Percentiles rank a stretch among this genome's conserved stretches.
Evolutionary conservation across 23 tunicate species (phyloP).

Genomic region (Halocynthia aurantium): DNA sequence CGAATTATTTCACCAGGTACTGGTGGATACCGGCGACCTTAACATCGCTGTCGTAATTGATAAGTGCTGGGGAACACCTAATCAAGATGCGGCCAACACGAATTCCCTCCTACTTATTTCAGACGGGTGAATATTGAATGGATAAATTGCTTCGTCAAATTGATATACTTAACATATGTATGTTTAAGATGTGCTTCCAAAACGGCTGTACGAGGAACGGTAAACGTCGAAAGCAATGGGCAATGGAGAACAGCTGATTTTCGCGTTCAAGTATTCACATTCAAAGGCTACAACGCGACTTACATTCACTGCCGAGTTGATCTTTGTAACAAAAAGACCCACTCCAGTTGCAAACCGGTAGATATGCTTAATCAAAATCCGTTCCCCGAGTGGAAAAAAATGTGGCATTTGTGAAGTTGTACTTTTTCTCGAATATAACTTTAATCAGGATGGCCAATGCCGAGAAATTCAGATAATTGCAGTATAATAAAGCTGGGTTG

Average conservation of each 20-base stretch:
- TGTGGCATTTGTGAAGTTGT: too few species aligned
- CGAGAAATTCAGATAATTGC: too few species aligned
- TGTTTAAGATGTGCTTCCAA: slow-evolving; percentile 2
- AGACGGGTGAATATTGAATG: background rate
- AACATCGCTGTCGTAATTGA: background rate
- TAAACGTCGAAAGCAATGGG: slow-evolving; percentile 12
- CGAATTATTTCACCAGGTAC: background rate
- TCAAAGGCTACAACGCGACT: background rate
- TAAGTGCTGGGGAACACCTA: slow-evolving; percentile 12
- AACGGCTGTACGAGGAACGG: background rate
- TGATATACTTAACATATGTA: background rate
- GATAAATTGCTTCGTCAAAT: background rate
- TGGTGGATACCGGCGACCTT: background rate
- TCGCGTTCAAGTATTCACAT: slow-evolving; percentile 1
- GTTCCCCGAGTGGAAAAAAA: too few species aligned
- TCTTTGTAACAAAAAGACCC: background rate
- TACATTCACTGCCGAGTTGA: slow-evolving; percentile 9
- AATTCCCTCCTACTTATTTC: background rate
- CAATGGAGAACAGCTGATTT: slow-evolving; percentile 12
- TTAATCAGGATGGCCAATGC: too few species aligned
- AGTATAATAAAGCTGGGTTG: too few species aligned
- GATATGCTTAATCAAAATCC: too few species aligned
- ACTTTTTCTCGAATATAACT: too few species aligned
- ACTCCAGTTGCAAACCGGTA: slow-evolving; percentile 5
- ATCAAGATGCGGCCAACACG: slow-evolving; percentile 3